These are phyloP conservation scores for Sitophilus oryzae DNA, from an alignment of 1,140 invertebrate species.

Conservation along the genomic window DNA sequence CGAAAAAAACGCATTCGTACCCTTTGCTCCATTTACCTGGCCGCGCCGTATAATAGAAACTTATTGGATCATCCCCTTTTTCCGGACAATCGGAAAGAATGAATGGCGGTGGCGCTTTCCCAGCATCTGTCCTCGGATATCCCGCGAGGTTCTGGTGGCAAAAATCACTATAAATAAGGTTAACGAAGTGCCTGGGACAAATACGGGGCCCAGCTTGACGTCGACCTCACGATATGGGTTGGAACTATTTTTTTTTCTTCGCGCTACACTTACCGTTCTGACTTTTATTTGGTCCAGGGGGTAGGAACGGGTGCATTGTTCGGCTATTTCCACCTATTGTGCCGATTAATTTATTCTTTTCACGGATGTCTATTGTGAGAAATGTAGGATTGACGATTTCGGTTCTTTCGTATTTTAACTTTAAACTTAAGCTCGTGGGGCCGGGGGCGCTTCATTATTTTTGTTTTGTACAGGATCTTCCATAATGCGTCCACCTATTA, in stretches of 20 bases:
- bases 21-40: not conserved
- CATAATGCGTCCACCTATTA: too few species aligned
- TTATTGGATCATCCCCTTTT: not conserved
- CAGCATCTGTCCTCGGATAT: not conserved
- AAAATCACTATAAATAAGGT: not conserved
- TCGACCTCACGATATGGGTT: not conserved
- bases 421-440: too few species aligned
- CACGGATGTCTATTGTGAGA: slow-evolving; percentile 18
- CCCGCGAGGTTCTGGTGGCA: not conserved
- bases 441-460: too few species aligned
- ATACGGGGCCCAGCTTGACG: not conserved
- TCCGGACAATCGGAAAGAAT: not conserved
- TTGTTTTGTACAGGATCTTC: too few species aligned
- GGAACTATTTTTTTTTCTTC: not conserved
- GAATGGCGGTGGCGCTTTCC: not conserved
- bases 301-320: slow-evolving; percentile 15
- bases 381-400: slow-evolving; percentile 11
- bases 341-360: slow-evolving; percentile 22
- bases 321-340: slow-evolving; percentile 11
- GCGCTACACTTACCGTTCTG: slow-evolving; percentile 16
- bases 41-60: not conserved
- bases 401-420: too few species aligned
- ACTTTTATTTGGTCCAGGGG: slow-evolving; percentile 18
- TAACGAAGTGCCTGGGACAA: not conserved
- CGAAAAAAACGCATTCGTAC: not conserved